These are phyloP conservation scores for Sebastolobus alascanus DNA, from an alignment of 2,797 vertebrate genomes.

Conservation along the genomic window DNA sequence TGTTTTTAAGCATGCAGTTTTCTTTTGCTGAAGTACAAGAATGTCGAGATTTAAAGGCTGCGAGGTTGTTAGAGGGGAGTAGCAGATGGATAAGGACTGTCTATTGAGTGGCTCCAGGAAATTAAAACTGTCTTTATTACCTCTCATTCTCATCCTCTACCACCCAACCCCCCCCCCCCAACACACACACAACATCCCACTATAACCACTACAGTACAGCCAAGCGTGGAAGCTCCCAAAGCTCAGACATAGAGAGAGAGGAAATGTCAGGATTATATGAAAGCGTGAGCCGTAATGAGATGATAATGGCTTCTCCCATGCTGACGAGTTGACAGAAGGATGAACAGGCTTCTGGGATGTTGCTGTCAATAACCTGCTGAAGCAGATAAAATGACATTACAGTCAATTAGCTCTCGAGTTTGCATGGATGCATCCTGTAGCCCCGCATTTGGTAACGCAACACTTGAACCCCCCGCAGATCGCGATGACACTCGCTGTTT, in stretches of 20 bases:
- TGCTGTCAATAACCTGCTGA: slow-evolving; percentile 79
- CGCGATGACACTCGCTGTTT: slow-evolving; percentile 31
- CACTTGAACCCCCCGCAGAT: slow-evolving; percentile 57
- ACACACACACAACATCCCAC: slow-evolving; percentile 28
- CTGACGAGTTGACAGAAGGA: slow-evolving; percentile 77
- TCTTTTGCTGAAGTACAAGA: slow-evolving; percentile 55
- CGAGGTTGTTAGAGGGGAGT: slow-evolving; percentile 44
- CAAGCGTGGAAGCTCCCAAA: slow-evolving; percentile 47
- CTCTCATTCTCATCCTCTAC: slow-evolving; percentile 36
- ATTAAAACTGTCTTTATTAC: slow-evolving; percentile 77
- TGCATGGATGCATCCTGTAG: slow-evolving; percentile 62
- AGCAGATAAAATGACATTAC: slow-evolving; percentile 81
- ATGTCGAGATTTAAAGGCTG: slow-evolving; percentile 58
- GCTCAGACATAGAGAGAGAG: slow-evolving; percentile 38
- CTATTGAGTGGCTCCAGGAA: slow-evolving; percentile 70
- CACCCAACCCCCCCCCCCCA: neutral
- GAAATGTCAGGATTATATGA: slow-evolving; percentile 79
- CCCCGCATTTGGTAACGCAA: slow-evolving; percentile 29
- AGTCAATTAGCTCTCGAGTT: slow-evolving; percentile 76
- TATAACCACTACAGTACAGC: slow-evolving; percentile 49
- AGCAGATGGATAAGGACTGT: slow-evolving; percentile 74
- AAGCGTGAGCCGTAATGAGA: slow-evolving; percentile 73
- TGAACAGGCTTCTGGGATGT: slow-evolving; percentile 78
- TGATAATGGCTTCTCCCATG: slow-evolving; percentile 79
- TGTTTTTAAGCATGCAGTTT: slow-evolving; percentile 25